Percentiles rank a stretch among this genome's conserved stretches.
Conservation (phyloP, 2,888 invertebrate species). For the Drosophila villosipedis region DNA sequence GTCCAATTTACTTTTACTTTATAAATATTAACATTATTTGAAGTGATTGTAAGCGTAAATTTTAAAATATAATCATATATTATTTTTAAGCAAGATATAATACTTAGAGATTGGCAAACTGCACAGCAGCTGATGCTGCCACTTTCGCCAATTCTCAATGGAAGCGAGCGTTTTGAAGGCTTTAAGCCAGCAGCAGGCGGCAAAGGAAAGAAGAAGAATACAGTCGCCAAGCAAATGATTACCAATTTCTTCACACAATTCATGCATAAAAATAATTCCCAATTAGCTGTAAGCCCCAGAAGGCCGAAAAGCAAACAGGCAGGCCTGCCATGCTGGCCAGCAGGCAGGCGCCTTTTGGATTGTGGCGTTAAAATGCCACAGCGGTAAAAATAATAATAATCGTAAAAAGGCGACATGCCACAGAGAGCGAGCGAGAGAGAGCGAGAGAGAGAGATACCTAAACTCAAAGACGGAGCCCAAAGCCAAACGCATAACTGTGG, state of each 20-base stretch:
- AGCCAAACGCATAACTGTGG: conserved; percentile 40
- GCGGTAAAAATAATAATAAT: conserved; percentile 76
- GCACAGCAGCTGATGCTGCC: conserved; percentile 14
- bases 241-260: conserved; percentile 81
- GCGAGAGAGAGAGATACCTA: conserved; percentile 26
- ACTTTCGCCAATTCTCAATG: conserved; percentile 27
- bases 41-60: background rate
- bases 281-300: conserved; percentile 70
- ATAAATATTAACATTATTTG: background rate
- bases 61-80: background rate
- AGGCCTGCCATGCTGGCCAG: conserved; percentile 39
- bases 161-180: conserved; percentile 10
- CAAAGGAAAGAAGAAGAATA: conserved; percentile 5
- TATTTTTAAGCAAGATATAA: background rate
- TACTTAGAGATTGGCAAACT: background rate
- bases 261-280: conserved; percentile 81
- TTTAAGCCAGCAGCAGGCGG: conserved; percentile 20
- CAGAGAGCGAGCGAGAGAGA: conserved; percentile 6
- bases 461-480: conserved; percentile 37
- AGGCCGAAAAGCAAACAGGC: conserved; percentile 66
- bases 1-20: no score
- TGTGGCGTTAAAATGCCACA: conserved; percentile 73
- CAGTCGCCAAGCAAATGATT: conserved; percentile 67
- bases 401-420: conserved; percentile 67
- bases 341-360: conserved; percentile 69